phyloP scores from a whole-genome alignment of 2,888 invertebrate genomes.

The Perdita meconis region DNA sequence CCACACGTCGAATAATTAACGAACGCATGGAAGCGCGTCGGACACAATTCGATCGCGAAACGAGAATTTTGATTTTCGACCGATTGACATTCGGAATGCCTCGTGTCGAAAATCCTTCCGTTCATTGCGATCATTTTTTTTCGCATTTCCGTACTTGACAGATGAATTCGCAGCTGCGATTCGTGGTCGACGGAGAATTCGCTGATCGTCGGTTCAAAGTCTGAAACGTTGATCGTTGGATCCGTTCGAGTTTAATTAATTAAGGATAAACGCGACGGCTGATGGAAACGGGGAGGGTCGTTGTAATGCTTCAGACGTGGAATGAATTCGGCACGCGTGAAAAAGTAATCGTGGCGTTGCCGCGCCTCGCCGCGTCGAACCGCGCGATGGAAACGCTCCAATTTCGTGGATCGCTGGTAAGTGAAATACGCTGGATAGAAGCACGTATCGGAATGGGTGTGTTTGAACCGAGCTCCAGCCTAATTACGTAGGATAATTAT shows the following conservation, averaged over 20 bases:
- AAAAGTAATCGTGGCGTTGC: slow-evolving; percentile 30
- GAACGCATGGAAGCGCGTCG: neutral
- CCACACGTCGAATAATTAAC: slow-evolving; percentile 25
- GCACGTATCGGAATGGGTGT: slow-evolving; percentile 34
- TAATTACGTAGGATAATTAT: slow-evolving; percentile 71
- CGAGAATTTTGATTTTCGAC: slow-evolving; percentile 15
- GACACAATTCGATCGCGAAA: neutral
- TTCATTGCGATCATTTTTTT: no score
- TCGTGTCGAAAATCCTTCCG: neutral
- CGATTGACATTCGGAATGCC: neutral
- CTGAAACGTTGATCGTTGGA: no score
- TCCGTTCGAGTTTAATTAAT: neutral
- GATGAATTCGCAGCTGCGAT: no score
- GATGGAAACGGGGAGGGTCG: neutral
- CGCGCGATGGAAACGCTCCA: slow-evolving; percentile 9
- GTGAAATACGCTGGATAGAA: slow-evolving; percentile 38
- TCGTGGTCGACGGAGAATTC: neutral
- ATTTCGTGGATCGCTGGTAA: slow-evolving; percentile 28
- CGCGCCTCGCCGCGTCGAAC: no score
- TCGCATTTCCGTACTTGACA: no score
- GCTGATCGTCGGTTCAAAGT: neutral
- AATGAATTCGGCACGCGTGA: neutral
- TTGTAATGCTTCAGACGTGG: neutral
- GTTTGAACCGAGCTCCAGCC: slow-evolving; percentile 55
- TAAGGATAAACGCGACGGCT: neutral